A percentile compares a stretch with the other conserved stretches of the same genome.
These are phyloP conservation scores for Tretioscincus oriximinensis DNA, from an alignment of 2,113 vertebrate genomes.

Conservation along the genomic window DNA sequence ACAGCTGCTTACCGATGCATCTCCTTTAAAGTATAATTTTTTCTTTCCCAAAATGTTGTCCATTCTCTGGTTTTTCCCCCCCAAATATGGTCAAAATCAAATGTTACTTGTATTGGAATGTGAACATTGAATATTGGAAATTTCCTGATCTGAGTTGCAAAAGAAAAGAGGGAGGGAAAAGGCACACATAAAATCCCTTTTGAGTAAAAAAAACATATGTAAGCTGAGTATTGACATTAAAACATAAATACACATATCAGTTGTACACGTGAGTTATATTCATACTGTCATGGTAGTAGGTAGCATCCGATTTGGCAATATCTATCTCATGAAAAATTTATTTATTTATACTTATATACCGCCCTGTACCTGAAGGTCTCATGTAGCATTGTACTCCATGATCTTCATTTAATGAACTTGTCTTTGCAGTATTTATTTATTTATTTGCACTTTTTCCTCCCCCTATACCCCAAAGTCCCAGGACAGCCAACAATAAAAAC, in stretches of 20 bases:
- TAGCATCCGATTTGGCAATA: background rate
- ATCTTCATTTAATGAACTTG: background rate
- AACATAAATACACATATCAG: background rate
- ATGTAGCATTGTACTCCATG: too few relatives aligned
- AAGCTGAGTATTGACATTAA: background rate
- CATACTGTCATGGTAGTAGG: background rate
- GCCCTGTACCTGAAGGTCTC: too few relatives aligned
- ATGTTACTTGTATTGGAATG: constrained; percentile 1
- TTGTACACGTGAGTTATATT: background rate
- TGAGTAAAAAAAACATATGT: background rate
- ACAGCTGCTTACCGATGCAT: background rate
- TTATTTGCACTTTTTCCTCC: too few relatives aligned
- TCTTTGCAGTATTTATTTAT: background rate
- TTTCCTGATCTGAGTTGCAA: background rate
- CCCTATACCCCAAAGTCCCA: too few relatives aligned
- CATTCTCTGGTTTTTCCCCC: background rate
- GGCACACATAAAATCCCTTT: too few relatives aligned
- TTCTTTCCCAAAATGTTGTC: background rate
- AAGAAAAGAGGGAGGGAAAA: background rate
- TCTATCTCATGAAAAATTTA: background rate
- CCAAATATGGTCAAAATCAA: too few relatives aligned
- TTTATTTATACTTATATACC: too few relatives aligned
- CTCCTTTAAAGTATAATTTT: background rate
- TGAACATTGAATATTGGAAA: background rate
- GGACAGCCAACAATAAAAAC: too few relatives aligned